phyloP scores from a whole-genome alignment of 2,113 vertebrate genomes.

The Labeo catla region DNA sequence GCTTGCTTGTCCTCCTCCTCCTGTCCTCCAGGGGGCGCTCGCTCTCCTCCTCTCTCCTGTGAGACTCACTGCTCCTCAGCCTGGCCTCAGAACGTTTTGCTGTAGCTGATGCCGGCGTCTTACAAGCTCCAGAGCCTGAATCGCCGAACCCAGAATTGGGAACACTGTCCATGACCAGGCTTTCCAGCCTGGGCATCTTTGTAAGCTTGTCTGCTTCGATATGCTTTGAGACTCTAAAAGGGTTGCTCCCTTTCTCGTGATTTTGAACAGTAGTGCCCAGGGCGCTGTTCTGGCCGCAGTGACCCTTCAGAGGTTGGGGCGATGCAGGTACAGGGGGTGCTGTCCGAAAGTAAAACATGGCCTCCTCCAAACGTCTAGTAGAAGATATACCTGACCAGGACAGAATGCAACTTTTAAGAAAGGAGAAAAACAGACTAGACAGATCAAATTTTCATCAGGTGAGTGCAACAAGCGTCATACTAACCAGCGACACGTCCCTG shows the following conservation, averaged over 20 bases:
- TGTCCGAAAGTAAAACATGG: conserved; percentile 50
- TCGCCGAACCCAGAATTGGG: conserved; percentile 43
- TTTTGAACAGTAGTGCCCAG: conserved; percentile 16
- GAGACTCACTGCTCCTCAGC: background rate
- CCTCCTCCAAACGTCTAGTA: conserved; percentile 56
- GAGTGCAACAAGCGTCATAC: conserved; percentile 44
- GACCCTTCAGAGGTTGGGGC: conserved; percentile 66
- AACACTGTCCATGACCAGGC: conserved; percentile 30
- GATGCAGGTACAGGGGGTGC: conserved; percentile 23
- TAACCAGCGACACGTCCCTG: conserved; percentile 86
- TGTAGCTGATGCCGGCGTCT: background rate
- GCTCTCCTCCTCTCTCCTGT: conserved; percentile 27
- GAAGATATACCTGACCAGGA: conserved; percentile 51
- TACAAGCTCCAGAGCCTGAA: background rate
- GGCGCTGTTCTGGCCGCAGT: conserved; percentile 64
- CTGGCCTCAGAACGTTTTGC: background rate
- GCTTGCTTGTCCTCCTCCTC: conserved; percentile 50
- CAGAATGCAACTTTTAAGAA: background rate
- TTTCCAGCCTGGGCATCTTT: conserved; percentile 47
- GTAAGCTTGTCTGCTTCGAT: conserved; percentile 49
- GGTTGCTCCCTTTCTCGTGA: conserved; percentile 28
- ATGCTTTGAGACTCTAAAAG: conserved; percentile 55
- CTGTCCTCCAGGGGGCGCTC: conserved; percentile 50
- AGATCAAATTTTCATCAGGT: background rate
- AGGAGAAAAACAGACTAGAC: background rate